Base-by-base conservation (phyloP, 2,888 invertebrate genomes). In the Heliconius cydno region DNA sequence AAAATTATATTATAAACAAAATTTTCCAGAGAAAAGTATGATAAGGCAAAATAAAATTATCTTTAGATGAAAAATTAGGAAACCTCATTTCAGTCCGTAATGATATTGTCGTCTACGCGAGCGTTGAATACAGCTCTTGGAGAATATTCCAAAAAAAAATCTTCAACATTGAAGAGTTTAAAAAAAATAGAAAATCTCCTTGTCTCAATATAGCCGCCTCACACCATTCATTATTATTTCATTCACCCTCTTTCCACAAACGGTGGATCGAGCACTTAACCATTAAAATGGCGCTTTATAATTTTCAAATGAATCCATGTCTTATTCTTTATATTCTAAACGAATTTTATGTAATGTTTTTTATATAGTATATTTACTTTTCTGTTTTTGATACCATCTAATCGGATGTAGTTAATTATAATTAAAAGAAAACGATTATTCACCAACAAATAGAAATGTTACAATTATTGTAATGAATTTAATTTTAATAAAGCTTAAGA, bases 191-290 rank as follows among this genome's bases (percentile, higher is more conserved):
- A 74, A 81, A 76, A 79, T 60, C 76, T 75, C 77, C 79, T 83
- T 80, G 82, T 82, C 79, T 81, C 79, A 77, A 79, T 77, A 80
- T 67, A 78, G 13, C 60, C 77, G 79, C 79, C 77, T 78, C 77
- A 75, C 52, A 77, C 79, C 70, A 78, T 79, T 80, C 82, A 83
- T 82, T 82, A 83, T 82, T 83, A 82, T 83, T 82, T 80, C 74
- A 82, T 80, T 71, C 76, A 70, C 70, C 28, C 74, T 76, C 46
- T 41, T 75, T 71, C 34, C 75, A 41, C 77, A 70, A 74, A 75
- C 34, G 52, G 19, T 66, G 73, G 71, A 75, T 72, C 66, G 60
- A 67, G 65, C n/a, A 72, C 60, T 79, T 71, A 67, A 28, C 46
- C 22, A 46, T 5, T 77, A 77, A 79, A 77, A 79, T 63, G 71